Base-by-base conservation (phyloP, 2,888 invertebrate genomes). In the Noctua janthe region DNA sequence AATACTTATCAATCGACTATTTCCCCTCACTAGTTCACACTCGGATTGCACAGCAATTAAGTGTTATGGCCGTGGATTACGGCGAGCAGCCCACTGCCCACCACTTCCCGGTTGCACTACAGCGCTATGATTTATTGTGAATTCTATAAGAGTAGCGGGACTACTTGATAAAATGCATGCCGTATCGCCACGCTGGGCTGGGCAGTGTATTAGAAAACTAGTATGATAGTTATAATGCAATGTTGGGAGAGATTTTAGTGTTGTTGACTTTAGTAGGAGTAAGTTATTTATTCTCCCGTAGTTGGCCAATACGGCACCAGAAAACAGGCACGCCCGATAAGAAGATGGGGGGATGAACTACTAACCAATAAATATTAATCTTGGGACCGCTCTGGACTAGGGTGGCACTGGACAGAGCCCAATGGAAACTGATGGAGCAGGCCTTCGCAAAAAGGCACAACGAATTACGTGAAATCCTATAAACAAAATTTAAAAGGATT, bases 41-140 rank as follows among this genome's bases (percentile, higher is more conserved):
- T 89, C 75, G 81, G 82, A 84, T 87, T 81, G 88, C 67, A 77
- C 80, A 84, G 87, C 87, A 90, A 90, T 90, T 90, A 90, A 88
- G 82, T 88, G 82, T 89, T 89, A 88, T 78, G 74, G 77, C 76
- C 74, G 72, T 76, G 78, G 84, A 88, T 83, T 85, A 87, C 78
- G 78, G 74, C 72, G 64, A 29, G 47, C 69, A 69, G 47, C 11
- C 59, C n/a, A 80, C 80, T 77, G 71, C 64, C 80, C 82, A 83
- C 74, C 66, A 80, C 89, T 90, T 90, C 90, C 90, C 82, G 80
- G 82, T 82, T 81, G 74, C 62, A 62, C 39, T 66, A 23, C 62
- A 43, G 59, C 80, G 62, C 78, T 82, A 85, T 88, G 85, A 90
- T 90, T 90, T 90, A 90, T 90, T 79, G 82, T 70, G 78, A 81